These are phyloP conservation scores for Spodoptera littoralis DNA, from an alignment of 2,888 invertebrate genomes.

Conservation along the genomic window DNA sequence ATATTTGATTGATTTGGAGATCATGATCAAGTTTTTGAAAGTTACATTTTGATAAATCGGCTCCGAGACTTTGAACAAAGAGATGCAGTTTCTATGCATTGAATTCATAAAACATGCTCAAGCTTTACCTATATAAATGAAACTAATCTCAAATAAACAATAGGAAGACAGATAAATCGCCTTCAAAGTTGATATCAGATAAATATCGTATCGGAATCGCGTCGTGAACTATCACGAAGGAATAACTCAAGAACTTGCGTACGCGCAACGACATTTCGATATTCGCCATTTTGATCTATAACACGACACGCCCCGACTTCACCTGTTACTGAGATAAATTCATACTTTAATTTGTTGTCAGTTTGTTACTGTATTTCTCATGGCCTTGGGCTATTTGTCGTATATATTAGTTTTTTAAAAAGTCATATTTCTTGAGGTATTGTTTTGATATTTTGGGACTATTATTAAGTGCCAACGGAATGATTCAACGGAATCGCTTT, in stretches of 20 bases:
- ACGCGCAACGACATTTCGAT: slow-evolving; percentile 66
- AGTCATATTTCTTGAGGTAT: too few relatives aligned
- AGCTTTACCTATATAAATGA: slow-evolving; percentile 30
- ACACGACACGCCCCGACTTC: slow-evolving; percentile 51
- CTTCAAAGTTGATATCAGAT: slow-evolving; percentile 45
- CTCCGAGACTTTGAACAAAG: neutral
- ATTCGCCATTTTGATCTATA: slow-evolving; percentile 59
- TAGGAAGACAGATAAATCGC: slow-evolving; percentile 52
- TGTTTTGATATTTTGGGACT: neutral
- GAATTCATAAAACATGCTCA: slow-evolving; percentile 1
- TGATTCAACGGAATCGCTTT: neutral
- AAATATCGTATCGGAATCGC: slow-evolving; percentile 58
- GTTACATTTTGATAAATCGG: too few relatives aligned
- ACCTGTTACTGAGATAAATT: slow-evolving; percentile 50
- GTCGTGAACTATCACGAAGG: slow-evolving; percentile 65
- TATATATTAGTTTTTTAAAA: too few relatives aligned
- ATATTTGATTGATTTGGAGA: too few relatives aligned
- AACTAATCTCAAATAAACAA: slow-evolving; percentile 52
- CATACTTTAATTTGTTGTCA: slow-evolving; percentile 33
- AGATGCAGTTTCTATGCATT: neutral
- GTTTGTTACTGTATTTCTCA: slow-evolving; percentile 9
- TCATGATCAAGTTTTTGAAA: too few relatives aligned
- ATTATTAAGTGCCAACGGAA: neutral
- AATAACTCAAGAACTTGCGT: slow-evolving; percentile 61
- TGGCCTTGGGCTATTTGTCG: neutral